Evolutionary conservation across 2,888 invertebrate species (phyloP).

Genomic region (Eupithecia subfuscata): DNA sequence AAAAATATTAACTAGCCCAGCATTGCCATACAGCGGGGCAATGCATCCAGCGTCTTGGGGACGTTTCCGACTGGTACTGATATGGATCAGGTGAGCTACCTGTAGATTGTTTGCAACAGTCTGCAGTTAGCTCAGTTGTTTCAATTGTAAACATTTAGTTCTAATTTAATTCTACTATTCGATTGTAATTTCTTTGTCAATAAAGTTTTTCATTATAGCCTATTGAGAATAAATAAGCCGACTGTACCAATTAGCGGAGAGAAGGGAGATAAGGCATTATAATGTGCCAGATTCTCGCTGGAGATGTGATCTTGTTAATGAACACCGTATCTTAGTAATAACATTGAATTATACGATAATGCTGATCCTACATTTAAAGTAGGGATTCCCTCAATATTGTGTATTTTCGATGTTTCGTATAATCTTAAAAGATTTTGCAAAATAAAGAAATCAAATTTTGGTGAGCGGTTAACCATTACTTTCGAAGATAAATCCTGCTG

Average conservation of each 20-base stretch:
- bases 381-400: constrained; percentile 44
- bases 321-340: constrained; percentile 55
- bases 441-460: neutral
- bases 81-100: too few species aligned
- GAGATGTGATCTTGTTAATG: constrained; percentile 63
- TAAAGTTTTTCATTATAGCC: too few species aligned
- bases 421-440: neutral
- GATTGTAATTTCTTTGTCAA: too few species aligned
- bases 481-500: neutral
- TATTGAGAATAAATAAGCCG: constrained; percentile 28
- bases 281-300: constrained; percentile 60
- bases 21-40: too few species aligned
- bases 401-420: constrained; percentile 36
- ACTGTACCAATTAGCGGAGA: constrained; percentile 68
- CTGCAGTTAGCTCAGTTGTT: too few species aligned
- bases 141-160: too few species aligned
- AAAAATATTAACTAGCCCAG: too few species aligned
- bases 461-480: neutral
- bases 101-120: too few species aligned
- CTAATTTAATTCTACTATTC: too few species aligned
- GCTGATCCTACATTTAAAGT: constrained; percentile 48
- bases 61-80: too few species aligned
- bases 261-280: constrained; percentile 43
- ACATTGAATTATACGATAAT: constrained; percentile 56
- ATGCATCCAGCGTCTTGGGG: too few species aligned